Conservation (phyloP, 2,797 vertebrate species). For the Bucorvus abyssinicus region DNA sequence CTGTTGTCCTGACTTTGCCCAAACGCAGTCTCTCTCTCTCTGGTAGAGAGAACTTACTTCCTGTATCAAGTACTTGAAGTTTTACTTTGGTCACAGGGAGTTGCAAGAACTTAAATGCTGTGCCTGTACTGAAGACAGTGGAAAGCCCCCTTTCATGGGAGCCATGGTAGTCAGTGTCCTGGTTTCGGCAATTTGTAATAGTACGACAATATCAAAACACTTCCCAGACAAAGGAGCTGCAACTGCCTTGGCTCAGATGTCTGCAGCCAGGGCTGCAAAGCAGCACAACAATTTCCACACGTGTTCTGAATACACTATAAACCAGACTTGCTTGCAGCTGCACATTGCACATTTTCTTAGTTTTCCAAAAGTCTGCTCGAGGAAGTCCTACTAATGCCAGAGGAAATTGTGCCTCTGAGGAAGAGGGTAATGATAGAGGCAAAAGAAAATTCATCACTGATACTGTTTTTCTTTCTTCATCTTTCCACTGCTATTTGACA, state of each 20-base stretch:
- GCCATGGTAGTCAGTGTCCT: background rate
- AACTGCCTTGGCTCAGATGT: background rate
- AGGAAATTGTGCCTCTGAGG: constrained; percentile 12
- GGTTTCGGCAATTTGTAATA: background rate
- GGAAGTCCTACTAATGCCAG: background rate
- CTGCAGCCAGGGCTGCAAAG: background rate
- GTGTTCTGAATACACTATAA: background rate
- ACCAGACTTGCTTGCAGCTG: background rate
- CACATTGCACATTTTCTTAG: background rate
- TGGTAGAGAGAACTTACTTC: background rate
- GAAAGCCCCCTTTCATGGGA: background rate
- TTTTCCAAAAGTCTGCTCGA: background rate
- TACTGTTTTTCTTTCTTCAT: background rate
- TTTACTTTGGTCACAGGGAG: background rate
- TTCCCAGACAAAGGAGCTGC: background rate
- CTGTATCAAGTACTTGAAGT: background rate
- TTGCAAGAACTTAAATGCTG: background rate
- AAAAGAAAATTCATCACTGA: background rate
- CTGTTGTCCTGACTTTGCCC: background rate
- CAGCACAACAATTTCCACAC: background rate
- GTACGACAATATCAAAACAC: background rate
- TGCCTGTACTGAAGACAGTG: background rate
- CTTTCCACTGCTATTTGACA: background rate
- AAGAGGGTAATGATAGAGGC: background rate
- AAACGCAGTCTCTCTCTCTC: background rate